Evolutionary conservation across 2,888 invertebrate genomes (phyloP).

Genomic region (Gymnosoma rotundatum): DNA sequence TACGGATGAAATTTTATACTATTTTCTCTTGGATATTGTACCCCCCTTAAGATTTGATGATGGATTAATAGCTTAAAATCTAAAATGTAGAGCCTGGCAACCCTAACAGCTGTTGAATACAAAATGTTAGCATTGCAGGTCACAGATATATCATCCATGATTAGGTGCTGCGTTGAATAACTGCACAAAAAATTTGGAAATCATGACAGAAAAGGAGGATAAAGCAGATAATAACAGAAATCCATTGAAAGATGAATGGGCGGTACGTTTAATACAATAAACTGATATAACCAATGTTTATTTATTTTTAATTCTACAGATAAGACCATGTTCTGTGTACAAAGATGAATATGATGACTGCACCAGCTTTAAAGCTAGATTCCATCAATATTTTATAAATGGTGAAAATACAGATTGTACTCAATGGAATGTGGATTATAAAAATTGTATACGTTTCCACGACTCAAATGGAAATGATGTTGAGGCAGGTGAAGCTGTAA

Average conservation of each 20-base stretch:
- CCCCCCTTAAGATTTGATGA: too few species aligned
- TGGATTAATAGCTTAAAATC: too few species aligned
- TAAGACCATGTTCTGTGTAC: slow-evolving; percentile 90
- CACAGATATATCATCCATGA: too few species aligned
- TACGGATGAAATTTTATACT: too few species aligned
- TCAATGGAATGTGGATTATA: slow-evolving; percentile 90
- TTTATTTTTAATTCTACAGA: slow-evolving; percentile 82
- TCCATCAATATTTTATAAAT: slow-evolving; percentile 93
- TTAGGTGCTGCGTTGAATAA: slow-evolving; percentile 60
- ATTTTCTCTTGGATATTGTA: too few species aligned
- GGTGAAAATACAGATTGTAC: slow-evolving; percentile 89
- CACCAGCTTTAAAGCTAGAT: slow-evolving; percentile 87
- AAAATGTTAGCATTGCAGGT: neutral
- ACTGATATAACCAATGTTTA: neutral
- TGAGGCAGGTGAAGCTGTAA: slow-evolving; percentile 86
- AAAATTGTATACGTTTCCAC: slow-evolving; percentile 89
- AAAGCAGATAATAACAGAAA: slow-evolving; percentile 26
- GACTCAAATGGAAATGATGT: slow-evolving; percentile 84
- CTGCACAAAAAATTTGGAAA: slow-evolving; percentile 18
- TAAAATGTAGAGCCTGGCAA: too few species aligned
- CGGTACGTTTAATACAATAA: slow-evolving; percentile 73
- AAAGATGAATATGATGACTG: slow-evolving; percentile 92
- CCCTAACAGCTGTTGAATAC: too few species aligned
- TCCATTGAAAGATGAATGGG: slow-evolving; percentile 76
- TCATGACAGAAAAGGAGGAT: slow-evolving; percentile 57